Base-by-base conservation (phyloP, 2,888 invertebrate species). In the Harpalus rufipes region DNA sequence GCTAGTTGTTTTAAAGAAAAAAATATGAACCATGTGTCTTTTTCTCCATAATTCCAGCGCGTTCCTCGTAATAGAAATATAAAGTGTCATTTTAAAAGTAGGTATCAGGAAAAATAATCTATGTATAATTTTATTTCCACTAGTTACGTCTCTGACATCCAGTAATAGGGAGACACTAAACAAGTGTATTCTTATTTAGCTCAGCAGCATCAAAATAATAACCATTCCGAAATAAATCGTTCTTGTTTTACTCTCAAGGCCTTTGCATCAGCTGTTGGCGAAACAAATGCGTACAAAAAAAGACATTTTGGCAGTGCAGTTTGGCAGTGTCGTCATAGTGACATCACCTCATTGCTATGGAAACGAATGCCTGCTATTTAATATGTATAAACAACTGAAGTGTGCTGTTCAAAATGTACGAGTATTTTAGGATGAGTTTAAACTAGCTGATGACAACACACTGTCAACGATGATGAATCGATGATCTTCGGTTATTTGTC, bases 251-350 rank as follows among this genome's bases (percentile, higher is more conserved):
- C 21, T 58, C 32, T 7, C 63, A 63, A 63, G 63, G 63, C 63
- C 16, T 59, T 61, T 25, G 63, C 16, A 79, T 56, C 79, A 79
- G 79, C 79, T 79, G 79, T 79, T 44, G 32, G 79, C 56, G 58
- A 79, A 56, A 79, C 51, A 79, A 51, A 51, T 59, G 59, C 61
- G 0, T 6, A 58, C 7, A 41, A 72, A 44, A 41, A 39, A 68
- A 21, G 72, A n/a, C 10, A 44, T 72, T 79, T 79, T 79, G 79
- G 79, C 79, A 79, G 56, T 79, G 79, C 79, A 79, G 8, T 79
- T 79, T 32, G 79, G 18, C 59, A 58, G n/a, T 58, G 79, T 16
- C 79, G 79, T 79, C 79, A 58, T 16, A 58, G 56, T 79, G 79
- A 79, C 79, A 79, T 79, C 79, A 79, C 18, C 79, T 21, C 32